Evolutionary conservation across 2,797 vertebrate species (phyloP), one percentile per base, ranked within the genome.

Genomic region (Pachyuromys duprasi): DNA sequence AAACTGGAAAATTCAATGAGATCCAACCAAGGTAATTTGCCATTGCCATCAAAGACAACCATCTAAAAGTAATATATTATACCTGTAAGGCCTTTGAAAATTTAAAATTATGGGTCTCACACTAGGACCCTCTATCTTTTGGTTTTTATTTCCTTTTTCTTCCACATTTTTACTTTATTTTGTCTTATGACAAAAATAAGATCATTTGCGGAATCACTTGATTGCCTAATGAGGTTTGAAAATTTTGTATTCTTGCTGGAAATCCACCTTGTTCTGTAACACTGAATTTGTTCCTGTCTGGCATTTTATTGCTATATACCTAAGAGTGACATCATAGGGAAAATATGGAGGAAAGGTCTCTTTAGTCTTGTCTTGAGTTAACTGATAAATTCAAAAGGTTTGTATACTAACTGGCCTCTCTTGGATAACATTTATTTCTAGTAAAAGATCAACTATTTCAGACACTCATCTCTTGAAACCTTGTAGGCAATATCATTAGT

Each of bases 111-210:
- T 6, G 22, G 3, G 2, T 69, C 18, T 80, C 15, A 11, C 24
- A 53, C 5, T 24, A 20, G 17, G 17, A 42, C 14, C 17, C 72
- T 24, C 39, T 72, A 28, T 63, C 69, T 82, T 53, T 65, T 79
- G 65, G 45, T 18, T 90, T 76, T n/a, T 72, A 5, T 63, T 94
- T 8, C 31, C 28, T 70, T 89, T 49, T 8, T 5, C 8, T 80
- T 22, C 20, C 57, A 39, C 88, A 86, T 53, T n/a, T 69, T 84
- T 39, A 39, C 31, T 94, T 76, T 80, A 42, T 80, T 92, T 94
- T 74, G 8, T 78, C 28, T 82, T 94, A 45, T 78, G 53, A n/a
- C 28, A 92, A 83, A 42, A 86, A 87, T 33, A 87, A 91, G 11
- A 6, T 3, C 4, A 75, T 55, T 93, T 69, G 87, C 62, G 45